phyloP scores from a whole-genome alignment of 1,140 invertebrate species.

The Tetranychus urticae region DNA sequence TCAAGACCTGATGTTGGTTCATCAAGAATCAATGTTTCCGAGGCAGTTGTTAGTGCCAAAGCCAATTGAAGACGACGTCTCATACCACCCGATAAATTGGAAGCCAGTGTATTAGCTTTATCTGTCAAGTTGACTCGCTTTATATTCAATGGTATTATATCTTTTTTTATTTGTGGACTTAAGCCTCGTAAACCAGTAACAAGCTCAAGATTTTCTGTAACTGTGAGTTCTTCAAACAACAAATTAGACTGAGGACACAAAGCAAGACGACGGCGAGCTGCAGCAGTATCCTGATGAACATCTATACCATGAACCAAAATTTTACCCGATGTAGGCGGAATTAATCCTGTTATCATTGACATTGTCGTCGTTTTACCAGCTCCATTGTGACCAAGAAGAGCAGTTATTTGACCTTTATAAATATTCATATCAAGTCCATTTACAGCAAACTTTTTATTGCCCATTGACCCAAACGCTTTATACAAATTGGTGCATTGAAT shows the following conservation, averaged over 20 bases:
- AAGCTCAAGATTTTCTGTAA: constrained; percentile 11
- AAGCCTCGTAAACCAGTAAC: constrained; percentile 31
- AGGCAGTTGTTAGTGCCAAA: constrained; percentile 46
- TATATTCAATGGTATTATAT: constrained; percentile 21
- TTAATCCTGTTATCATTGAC: constrained; percentile 47
- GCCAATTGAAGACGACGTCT: constrained; percentile 63
- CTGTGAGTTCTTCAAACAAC: constrained; percentile 23
- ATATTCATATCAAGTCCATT: constrained; percentile 39
- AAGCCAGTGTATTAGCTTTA: constrained; percentile 37
- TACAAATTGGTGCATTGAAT: constrained; percentile 18
- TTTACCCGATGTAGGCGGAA: constrained; percentile 38
- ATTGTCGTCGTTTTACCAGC: constrained; percentile 56
- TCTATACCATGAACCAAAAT: constrained; percentile 40
- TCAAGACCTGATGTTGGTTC: constrained; percentile 25
- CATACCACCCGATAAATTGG: constrained; percentile 58
- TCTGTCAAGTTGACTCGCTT: constrained; percentile 27
- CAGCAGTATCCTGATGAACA: constrained; percentile 25
- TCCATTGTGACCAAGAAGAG: constrained; percentile 24
- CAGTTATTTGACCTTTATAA: constrained; percentile 58
- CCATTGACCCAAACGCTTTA: constrained; percentile 6
- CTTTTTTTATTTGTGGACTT: constrained; percentile 25
- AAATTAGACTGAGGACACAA: constrained; percentile 55
- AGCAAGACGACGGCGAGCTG: constrained; percentile 44
- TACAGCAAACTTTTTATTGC: constrained; percentile 32
- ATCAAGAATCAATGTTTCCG: constrained; percentile 12